A percentile compares a stretch with the other conserved stretches of the same genome.
phyloP scores from a whole-genome alignment of 2,888 invertebrate species.

The Cheilosia scutellata region DNA sequence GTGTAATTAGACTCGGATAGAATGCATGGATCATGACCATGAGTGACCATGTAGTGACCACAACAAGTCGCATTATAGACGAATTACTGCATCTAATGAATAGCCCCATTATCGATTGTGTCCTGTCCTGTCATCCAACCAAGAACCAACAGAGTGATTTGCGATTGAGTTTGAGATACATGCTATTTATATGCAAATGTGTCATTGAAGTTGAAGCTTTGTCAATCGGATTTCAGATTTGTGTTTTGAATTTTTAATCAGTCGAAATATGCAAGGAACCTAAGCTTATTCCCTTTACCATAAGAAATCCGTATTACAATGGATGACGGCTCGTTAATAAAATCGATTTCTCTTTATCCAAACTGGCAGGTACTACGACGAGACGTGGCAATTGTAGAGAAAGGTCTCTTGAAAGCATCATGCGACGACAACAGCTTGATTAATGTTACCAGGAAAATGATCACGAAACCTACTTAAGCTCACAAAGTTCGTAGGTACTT shows the following conservation, averaged over 20 bases:
- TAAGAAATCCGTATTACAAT: not conserved
- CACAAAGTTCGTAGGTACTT: not conserved
- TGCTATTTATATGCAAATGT: constrained; percentile 2
- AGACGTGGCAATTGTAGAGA: constrained; percentile 28
- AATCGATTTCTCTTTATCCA: constrained; percentile 16
- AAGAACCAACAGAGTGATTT: not conserved
- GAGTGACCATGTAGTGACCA: constrained; percentile 16
- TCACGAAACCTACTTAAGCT: not conserved
- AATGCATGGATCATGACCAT: not conserved
- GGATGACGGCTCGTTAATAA: constrained; percentile 12
- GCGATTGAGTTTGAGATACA: not conserved
- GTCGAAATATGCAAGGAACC: not conserved
- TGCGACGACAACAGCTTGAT: constrained; percentile 36
- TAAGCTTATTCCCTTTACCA: not conserved
- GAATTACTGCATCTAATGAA: constrained; percentile 35
- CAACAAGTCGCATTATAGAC: constrained; percentile 26
- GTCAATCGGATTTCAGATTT: constrained; percentile 18
- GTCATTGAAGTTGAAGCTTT: not conserved
- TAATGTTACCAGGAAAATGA: constrained; percentile 25
- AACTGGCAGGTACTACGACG: constrained; percentile 23
- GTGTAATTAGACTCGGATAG: constrained; percentile 15
- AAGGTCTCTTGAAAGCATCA: constrained; percentile 10
- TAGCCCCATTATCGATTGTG: not conserved
- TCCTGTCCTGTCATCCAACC: not conserved
- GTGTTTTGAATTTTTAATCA: constrained; percentile 53